Conservation (phyloP, 1,140 invertebrate genomes). For the Formica selysi region DNA sequence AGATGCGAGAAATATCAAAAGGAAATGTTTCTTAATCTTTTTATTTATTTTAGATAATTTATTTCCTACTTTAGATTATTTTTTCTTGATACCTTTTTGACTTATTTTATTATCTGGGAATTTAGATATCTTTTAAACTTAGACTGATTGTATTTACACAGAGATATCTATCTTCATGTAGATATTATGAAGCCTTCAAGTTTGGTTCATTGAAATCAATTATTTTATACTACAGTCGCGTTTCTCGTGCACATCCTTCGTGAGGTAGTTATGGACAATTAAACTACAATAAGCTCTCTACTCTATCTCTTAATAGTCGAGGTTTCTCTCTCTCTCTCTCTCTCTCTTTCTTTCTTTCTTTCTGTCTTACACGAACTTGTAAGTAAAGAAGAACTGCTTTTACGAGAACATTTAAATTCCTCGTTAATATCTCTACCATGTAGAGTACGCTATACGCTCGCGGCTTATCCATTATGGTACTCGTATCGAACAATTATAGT, state of each 20-base stretch:
- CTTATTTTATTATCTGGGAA: constrained; percentile 18
- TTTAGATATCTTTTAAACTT: background rate
- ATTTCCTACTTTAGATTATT: background rate
- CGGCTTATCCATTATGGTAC: constrained; percentile 47
- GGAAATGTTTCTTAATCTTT: background rate
- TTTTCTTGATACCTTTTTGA: background rate
- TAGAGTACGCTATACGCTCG: background rate
- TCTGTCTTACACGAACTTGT: background rate
- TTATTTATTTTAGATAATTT: background rate
- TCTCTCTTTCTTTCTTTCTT: background rate
- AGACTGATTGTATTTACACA: constrained; percentile 5
- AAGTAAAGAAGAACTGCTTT: constrained; percentile 30
- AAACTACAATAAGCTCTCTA: constrained; percentile 28
- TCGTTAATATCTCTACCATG: constrained; percentile 47
- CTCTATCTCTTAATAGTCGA: background rate
- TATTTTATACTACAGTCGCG: constrained; percentile 32
- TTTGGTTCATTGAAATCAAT: constrained; percentile 40
- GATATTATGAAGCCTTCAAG: constrained; percentile 30
- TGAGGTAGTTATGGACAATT: constrained; percentile 29
- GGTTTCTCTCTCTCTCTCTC: background rate
- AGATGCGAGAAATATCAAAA: background rate
- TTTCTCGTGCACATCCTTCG: constrained; percentile 26
- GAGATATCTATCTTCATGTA: constrained; percentile 43
- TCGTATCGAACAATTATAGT: constrained; percentile 51
- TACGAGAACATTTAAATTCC: constrained; percentile 34